A percentile compares a stretch with the other conserved stretches of the same genome.
These are phyloP conservation scores for Otus scops DNA, from an alignment of 2,797 vertebrate species.

Conservation along the genomic window DNA sequence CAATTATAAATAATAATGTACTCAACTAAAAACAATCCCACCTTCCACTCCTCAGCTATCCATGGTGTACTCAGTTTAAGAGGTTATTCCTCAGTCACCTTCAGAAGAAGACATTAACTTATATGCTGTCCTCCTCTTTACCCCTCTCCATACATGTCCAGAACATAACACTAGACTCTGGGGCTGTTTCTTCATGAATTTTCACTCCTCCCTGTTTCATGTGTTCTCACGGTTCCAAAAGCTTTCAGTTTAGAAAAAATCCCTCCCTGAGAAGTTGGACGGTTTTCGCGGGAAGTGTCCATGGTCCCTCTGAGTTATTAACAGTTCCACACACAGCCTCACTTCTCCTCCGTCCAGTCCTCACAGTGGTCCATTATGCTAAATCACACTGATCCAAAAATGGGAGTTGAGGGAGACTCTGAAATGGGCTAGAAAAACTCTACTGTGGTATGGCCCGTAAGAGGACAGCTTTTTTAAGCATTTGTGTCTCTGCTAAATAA, in stretches of 20 bases:
- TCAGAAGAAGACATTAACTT: neutral
- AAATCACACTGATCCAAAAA: neutral
- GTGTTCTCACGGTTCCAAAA: neutral
- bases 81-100: neutral
- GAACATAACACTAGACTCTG: neutral
- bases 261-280: neutral
- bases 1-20: neutral
- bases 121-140: neutral
- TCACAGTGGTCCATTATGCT: constrained; percentile 31
- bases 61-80: neutral
- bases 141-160: neutral
- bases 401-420: neutral
- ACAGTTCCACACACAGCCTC: neutral
- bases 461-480: neutral
- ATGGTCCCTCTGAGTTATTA: neutral
- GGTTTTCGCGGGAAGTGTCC: neutral
- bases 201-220: neutral
- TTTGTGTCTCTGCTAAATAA: neutral
- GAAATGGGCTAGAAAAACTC: neutral
- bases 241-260: neutral
- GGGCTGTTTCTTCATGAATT: neutral
- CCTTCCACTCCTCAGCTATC: neutral
- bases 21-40: neutral
- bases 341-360: neutral
- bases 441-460: neutral